Percentiles rank a stretch among this genome's conserved stretches.
Evolutionary conservation across 2,113 vertebrate species (phyloP).

Genomic region (Mesocricetus auratus): DNA sequence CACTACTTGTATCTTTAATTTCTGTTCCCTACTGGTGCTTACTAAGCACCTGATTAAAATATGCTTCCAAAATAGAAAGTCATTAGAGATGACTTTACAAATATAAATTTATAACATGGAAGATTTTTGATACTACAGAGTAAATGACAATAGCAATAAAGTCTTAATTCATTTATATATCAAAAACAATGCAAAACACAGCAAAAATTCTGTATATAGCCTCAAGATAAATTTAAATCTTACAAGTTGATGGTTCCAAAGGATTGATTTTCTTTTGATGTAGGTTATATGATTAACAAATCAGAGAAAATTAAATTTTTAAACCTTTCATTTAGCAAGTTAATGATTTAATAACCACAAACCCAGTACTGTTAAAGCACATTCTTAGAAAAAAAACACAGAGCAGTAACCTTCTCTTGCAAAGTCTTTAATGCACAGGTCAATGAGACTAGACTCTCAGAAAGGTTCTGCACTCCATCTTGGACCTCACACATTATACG

Average conservation of each 20-base stretch:
- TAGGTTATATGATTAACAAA: not conserved
- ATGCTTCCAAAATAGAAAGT: conserved; percentile 20
- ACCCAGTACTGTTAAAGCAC: not conserved
- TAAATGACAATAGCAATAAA: not conserved
- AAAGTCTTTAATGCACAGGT: not conserved
- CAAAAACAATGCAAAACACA: conserved; percentile 41
- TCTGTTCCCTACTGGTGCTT: not conserved
- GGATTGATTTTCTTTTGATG: conserved; percentile 44
- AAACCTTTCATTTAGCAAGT: not conserved
- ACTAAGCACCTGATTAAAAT: not conserved
- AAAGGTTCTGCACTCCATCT: not conserved
- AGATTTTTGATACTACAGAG: not conserved
- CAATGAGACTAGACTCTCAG: not conserved
- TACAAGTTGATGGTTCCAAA: not conserved
- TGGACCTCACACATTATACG: not conserved
- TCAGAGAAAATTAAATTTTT: not conserved
- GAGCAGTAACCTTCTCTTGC: not conserved
- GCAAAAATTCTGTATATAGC: not conserved
- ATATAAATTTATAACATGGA: conserved; percentile 26
- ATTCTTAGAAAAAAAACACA: conserved; percentile 25
- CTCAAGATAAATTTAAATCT: conserved; percentile 8
- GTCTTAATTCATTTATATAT: not conserved
- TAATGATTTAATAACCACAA: not conserved
- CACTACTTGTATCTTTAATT: not conserved
- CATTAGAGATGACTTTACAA: conserved; percentile 18